These are phyloP conservation scores for Diplosoma virens DNA, from an alignment of 23 tunicate genomes.

Conservation along the genomic window DNA sequence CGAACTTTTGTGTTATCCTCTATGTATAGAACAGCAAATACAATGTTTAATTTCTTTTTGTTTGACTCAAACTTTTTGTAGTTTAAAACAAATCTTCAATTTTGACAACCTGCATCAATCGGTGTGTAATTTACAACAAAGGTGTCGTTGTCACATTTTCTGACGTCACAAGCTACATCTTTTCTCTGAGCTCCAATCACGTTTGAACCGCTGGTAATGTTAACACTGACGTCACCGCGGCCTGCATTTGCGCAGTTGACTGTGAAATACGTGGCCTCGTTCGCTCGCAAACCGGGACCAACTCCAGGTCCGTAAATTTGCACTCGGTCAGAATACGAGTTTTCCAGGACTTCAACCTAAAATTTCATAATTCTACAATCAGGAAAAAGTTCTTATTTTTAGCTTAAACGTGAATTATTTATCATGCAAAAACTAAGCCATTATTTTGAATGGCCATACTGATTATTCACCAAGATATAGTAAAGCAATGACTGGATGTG, in stretches of 20 bases:
- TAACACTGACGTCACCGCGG: slow-evolving; percentile 81
- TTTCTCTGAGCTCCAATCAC: slow-evolving; percentile 57
- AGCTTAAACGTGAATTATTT: too few relatives aligned
- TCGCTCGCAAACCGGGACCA: slow-evolving; percentile 74
- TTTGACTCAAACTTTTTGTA: too few relatives aligned
- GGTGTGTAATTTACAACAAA: slow-evolving; percentile 93
- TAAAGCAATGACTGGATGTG: too few relatives aligned
- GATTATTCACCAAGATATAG: too few relatives aligned
- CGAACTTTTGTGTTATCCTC: too few relatives aligned
- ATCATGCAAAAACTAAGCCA: too few relatives aligned
- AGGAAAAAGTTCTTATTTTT: too few relatives aligned
- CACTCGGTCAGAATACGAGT: slow-evolving; percentile 80
- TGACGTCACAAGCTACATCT: slow-evolving; percentile 77
- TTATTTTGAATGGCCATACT: too few relatives aligned
- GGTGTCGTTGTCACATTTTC: slow-evolving; percentile 78
- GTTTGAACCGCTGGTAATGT: slow-evolving; percentile 72
- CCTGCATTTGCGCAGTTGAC: slow-evolving; percentile 94
- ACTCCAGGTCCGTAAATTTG: slow-evolving; percentile 94
- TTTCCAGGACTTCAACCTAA: slow-evolving; percentile 77
- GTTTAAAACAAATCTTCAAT: too few relatives aligned
- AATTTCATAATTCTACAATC: too few relatives aligned
- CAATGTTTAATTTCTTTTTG: too few relatives aligned
- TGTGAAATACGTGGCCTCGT: slow-evolving; percentile 88
- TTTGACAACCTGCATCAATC: slow-evolving; percentile 60
- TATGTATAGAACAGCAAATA: too few relatives aligned